phyloP scores from a whole-genome alignment of 2,888 invertebrate species.

The Volucella zonaria region DNA sequence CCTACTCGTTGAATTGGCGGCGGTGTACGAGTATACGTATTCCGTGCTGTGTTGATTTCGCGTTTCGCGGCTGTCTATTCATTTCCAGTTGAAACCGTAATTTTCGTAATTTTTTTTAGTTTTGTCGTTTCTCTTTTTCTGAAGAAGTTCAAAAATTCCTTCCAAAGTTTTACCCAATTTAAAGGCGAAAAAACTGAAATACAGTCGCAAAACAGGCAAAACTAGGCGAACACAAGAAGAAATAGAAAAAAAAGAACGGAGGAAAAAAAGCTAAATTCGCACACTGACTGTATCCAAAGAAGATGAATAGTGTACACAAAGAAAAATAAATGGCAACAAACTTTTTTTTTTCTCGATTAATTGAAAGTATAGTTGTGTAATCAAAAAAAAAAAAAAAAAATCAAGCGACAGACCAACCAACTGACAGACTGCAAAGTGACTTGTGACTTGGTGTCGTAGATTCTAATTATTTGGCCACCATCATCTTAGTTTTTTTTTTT shows the following conservation, averaged over 20 bases:
- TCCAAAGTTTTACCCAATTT: constrained; percentile 24
- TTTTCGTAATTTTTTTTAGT: constrained; percentile 28
- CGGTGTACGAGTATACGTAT: not conserved
- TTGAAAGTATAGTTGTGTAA: constrained; percentile 78
- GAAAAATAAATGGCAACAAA: constrained; percentile 31
- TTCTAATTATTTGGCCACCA: constrained; percentile 4
- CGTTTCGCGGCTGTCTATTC: constrained; percentile 27
- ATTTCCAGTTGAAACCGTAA: constrained; percentile 15
- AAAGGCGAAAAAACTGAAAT: constrained; percentile 7
- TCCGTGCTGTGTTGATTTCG: constrained; percentile 30
- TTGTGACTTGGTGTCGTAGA: constrained; percentile 65
- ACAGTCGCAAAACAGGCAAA: not conserved
- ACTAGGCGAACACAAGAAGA: constrained; percentile 9
- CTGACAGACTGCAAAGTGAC: constrained; percentile 36
- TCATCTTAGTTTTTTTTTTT: constrained; percentile 30
- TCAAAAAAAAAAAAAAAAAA: constrained; percentile 76
- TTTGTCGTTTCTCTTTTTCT: too few relatives aligned
- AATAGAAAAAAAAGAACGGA: not conserved
- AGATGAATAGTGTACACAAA: constrained; percentile 51
- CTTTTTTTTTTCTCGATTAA: constrained; percentile 45
- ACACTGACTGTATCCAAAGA: constrained; percentile 8
- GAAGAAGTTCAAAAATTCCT: not conserved
- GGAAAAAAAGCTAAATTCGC: not conserved
- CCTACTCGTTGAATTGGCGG: constrained; percentile 18
- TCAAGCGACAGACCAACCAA: constrained; percentile 24